phyloP scores from a whole-genome alignment of 2,797 vertebrate genomes.

The Labeo calbasu region DNA sequence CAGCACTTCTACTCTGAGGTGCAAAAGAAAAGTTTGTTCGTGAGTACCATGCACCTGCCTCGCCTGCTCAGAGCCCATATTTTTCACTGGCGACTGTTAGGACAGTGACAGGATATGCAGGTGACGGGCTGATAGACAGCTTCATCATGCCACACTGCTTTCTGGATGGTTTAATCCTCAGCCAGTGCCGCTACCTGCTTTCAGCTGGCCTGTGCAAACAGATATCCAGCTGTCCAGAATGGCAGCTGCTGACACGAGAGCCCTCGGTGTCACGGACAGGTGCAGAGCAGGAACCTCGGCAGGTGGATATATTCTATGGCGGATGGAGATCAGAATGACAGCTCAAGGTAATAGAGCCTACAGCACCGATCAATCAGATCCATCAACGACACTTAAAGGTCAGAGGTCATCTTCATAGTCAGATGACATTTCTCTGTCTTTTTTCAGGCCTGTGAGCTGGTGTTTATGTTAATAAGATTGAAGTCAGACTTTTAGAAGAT shows the following conservation, averaged over 20 bases:
- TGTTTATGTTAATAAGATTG: constrained; percentile 42
- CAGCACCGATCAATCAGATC: constrained; percentile 59
- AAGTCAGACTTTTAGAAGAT: constrained; percentile 51
- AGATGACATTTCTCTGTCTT: constrained; percentile 65
- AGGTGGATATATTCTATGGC: constrained; percentile 27
- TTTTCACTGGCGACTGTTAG: constrained; percentile 35
- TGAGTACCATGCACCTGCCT: not conserved
- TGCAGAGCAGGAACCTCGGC: constrained; percentile 47
- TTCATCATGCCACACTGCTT: constrained; percentile 57
- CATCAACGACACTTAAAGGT: constrained; percentile 51
- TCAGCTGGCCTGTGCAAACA: constrained; percentile 37
- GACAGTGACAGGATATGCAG: constrained; percentile 34
- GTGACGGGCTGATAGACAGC: constrained; percentile 51
- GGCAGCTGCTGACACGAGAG: constrained; percentile 40
- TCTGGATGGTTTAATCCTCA: constrained; percentile 54
- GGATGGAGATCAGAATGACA: constrained; percentile 61
- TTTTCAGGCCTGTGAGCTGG: constrained; percentile 37
- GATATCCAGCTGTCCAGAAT: constrained; percentile 46
- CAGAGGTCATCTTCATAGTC: constrained; percentile 65
- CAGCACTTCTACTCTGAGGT: not conserved
- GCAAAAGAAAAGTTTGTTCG: not conserved
- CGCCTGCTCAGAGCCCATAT: constrained; percentile 5
- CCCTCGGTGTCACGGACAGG: constrained; percentile 31
- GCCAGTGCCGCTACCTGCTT: constrained; percentile 32
- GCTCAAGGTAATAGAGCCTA: constrained; percentile 60